phyloP scores from a whole-genome alignment of 2,888 invertebrate species.

The Tiliacea citrago region DNA sequence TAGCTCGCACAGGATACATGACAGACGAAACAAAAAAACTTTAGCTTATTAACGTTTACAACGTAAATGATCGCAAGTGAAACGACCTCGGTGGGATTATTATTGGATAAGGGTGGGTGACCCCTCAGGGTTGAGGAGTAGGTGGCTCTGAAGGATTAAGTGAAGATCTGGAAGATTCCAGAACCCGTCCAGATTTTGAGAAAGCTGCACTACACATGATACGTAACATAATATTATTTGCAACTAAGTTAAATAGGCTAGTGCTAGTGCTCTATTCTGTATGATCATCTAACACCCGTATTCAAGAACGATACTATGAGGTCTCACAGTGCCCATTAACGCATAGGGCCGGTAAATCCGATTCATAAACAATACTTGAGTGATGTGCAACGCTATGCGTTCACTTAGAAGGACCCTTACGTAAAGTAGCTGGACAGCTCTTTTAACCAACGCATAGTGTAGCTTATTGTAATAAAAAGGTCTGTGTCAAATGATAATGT shows the following conservation, averaged over 20 bases:
- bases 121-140: slow-evolving; percentile 70
- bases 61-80: slow-evolving; percentile 78
- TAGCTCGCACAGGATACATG: slow-evolving; percentile 79
- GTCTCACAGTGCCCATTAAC: no score
- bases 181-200: not conserved
- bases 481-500: no score
- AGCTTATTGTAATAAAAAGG: no score
- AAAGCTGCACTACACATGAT: not conserved
- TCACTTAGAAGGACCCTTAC: no score
- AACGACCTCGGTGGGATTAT: slow-evolving; percentile 76
- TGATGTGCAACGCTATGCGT: no score
- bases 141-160: not conserved
- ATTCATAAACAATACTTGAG: no score
- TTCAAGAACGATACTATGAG: no score
- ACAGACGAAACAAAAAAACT: slow-evolving; percentile 81
- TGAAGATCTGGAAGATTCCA: not conserved
- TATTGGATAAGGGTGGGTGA: slow-evolving; percentile 77
- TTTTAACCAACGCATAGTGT: no score
- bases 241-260: not conserved
- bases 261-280: not conserved
- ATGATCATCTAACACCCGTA: no score
- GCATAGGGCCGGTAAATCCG: no score
- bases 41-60: slow-evolving; percentile 69
- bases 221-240: not conserved
- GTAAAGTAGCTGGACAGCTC: no score